Percentiles rank a stretch among this genome's conserved stretches.
Evolutionary conservation across 2,113 vertebrate species (phyloP).

Genomic region (human (Homo sapiens)): DNA sequence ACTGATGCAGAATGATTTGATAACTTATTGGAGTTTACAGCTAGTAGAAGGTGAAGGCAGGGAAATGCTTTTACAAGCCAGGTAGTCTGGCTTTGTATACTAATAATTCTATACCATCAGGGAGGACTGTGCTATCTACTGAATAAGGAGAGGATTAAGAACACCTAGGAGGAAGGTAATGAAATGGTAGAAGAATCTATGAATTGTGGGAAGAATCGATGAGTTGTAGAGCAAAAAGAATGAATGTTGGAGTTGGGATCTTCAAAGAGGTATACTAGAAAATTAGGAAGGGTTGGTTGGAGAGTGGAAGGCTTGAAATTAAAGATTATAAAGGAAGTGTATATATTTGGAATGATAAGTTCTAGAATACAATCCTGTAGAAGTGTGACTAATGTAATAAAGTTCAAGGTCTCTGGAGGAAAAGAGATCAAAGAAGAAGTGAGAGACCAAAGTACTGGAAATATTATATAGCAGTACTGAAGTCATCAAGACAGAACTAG

Average conservation of each 20-base stretch:
- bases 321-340: neutral
- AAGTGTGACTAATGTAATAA: neutral
- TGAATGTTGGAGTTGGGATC: neutral
- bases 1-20: neutral
- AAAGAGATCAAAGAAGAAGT: neutral
- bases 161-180: neutral
- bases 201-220: neutral
- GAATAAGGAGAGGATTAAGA: neutral
- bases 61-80: neutral
- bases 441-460: neutral
- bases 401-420: neutral
- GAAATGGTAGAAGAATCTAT: neutral
- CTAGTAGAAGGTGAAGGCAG: neutral
- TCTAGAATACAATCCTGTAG: neutral
- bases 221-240: neutral
- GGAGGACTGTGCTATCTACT: neutral
- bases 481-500: neutral
- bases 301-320: neutral
- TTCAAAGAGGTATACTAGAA: neutral
- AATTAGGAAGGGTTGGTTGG: neutral
- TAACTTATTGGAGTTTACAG: neutral
- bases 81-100: neutral
- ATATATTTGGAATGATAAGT: neutral
- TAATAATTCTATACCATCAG: neutral
- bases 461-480: neutral